A percentile compares a stretch with the other conserved stretches of the same genome.
These are phyloP conservation scores for Trididemnum nubilum DNA, from an alignment of 23 tunicate genomes.

Conservation along the genomic window DNA sequence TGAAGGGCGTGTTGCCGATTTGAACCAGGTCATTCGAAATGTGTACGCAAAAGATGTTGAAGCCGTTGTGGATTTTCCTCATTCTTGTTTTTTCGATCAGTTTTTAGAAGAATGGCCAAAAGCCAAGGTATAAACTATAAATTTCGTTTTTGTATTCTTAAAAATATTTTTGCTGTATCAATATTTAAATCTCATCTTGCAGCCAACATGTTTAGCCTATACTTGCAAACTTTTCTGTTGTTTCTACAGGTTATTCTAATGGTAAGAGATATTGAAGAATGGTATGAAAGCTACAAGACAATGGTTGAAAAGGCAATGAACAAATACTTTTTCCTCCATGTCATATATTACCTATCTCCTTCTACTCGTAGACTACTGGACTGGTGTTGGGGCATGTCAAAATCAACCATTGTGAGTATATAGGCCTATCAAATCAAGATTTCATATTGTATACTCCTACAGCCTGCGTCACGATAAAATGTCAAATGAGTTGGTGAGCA, in stretches of 20 bases:
- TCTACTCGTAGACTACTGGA: slow-evolving; percentile 13
- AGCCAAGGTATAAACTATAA: slow-evolving; percentile 40
- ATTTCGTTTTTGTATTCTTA: too few species aligned
- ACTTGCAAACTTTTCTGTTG: too few species aligned
- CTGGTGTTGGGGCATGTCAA: slow-evolving; percentile 37
- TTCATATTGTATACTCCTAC: too few species aligned
- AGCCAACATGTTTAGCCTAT: too few species aligned
- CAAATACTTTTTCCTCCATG: neutral
- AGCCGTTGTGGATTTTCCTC: slow-evolving; percentile 42
- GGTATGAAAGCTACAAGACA: slow-evolving; percentile 32
- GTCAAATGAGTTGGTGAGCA: too few species aligned
- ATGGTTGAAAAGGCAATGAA: slow-evolving; percentile 26
- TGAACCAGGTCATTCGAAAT: neutral
- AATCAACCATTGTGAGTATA: slow-evolving; percentile 24
- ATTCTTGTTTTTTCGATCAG: slow-evolving; percentile 37
- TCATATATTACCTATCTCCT: slow-evolving; percentile 30
- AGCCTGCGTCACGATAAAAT: too few species aligned
- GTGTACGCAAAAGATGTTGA: slow-evolving; percentile 26
- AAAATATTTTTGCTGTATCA: too few species aligned
- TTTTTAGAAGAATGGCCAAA: slow-evolving; percentile 32
- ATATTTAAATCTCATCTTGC: too few species aligned
- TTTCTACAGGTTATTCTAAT: slow-evolving; percentile 30
- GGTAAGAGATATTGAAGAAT: slow-evolving; percentile 31
- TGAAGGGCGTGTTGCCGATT: neutral
- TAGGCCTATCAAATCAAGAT: too few species aligned